phyloP scores from a whole-genome alignment of 2,888 invertebrate species.

The Conops quadrifasciatus region DNA sequence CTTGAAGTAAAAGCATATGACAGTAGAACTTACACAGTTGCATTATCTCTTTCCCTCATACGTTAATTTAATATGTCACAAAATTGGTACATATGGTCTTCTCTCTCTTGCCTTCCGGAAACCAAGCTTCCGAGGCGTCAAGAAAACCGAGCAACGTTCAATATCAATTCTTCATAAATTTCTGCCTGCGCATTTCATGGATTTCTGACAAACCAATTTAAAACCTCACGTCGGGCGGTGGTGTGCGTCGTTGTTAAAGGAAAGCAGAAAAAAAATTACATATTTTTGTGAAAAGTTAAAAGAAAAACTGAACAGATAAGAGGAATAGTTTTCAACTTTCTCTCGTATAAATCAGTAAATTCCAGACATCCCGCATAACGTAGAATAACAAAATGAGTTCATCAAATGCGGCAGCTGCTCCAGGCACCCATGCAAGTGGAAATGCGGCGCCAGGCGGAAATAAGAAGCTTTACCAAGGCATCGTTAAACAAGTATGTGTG shows the following conservation, averaged over 20 bases:
- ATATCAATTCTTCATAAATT: constrained; percentile 1
- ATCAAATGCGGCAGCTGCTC: constrained; percentile 56
- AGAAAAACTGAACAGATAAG: constrained; percentile 8
- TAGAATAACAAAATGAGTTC: constrained; percentile 53
- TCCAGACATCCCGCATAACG: constrained; percentile 49
- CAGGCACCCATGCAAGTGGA: constrained; percentile 52
- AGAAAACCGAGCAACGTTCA: constrained; percentile 1
- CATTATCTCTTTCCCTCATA: not conserved
- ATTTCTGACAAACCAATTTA: constrained; percentile 46
- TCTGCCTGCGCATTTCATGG: not conserved
- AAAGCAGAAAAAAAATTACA: constrained; percentile 23
- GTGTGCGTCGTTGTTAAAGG: constrained; percentile 27
- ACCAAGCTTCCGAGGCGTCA: not conserved
- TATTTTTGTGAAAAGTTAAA: constrained; percentile 13
- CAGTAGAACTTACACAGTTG: no score
- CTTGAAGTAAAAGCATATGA: no score
- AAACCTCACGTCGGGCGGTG: constrained; percentile 47
- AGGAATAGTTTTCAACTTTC: constrained; percentile 9
- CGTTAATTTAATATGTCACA: not conserved
- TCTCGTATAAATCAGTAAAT: constrained; percentile 24
- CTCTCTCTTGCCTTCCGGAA: not conserved
- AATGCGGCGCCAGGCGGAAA: constrained; percentile 51
- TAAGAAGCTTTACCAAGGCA: constrained; percentile 55
- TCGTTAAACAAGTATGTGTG: constrained; percentile 63
- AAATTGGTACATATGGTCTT: not conserved